phyloP scores from a whole-genome alignment of 2,888 invertebrate species.

The Temnothorax unifasciatus region DNA sequence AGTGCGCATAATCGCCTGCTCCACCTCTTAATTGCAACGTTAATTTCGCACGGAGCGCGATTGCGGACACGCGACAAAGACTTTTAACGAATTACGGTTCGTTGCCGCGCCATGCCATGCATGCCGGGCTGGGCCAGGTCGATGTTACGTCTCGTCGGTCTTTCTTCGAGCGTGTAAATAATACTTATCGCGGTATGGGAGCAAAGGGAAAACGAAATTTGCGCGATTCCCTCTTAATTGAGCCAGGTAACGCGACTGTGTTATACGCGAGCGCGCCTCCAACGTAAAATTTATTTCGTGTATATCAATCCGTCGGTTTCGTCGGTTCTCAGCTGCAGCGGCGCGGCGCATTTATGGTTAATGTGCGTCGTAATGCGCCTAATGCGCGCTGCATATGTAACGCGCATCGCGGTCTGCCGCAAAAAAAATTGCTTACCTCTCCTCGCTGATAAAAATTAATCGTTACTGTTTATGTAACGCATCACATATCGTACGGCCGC shows the following conservation, averaged over 20 bases:
- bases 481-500: background rate
- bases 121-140: no score
- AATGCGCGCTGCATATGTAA: background rate
- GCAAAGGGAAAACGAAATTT: constrained; percentile 18
- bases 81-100: constrained; percentile 32
- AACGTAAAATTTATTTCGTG: constrained; percentile 33
- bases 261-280: background rate
- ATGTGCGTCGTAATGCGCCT: background rate
- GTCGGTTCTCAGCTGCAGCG: constrained; percentile 11
- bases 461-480: constrained; percentile 23
- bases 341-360: background rate
- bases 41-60: background rate
- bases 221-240: constrained; percentile 26
- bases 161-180: constrained; percentile 24
- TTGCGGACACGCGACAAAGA: constrained; percentile 12
- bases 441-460: constrained; percentile 38
- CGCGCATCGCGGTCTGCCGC: background rate
- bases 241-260: constrained; percentile 4
- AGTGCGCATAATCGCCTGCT: background rate
- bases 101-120: background rate
- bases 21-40: constrained; percentile 30
- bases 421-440: constrained; percentile 14
- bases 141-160: background rate
- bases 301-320: background rate
- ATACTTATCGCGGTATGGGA: constrained; percentile 9